A percentile compares a stretch with the other conserved stretches of the same genome.
Conservation (phyloP, 2,888 invertebrate genomes). For the Drosophila fungiperda region DNA sequence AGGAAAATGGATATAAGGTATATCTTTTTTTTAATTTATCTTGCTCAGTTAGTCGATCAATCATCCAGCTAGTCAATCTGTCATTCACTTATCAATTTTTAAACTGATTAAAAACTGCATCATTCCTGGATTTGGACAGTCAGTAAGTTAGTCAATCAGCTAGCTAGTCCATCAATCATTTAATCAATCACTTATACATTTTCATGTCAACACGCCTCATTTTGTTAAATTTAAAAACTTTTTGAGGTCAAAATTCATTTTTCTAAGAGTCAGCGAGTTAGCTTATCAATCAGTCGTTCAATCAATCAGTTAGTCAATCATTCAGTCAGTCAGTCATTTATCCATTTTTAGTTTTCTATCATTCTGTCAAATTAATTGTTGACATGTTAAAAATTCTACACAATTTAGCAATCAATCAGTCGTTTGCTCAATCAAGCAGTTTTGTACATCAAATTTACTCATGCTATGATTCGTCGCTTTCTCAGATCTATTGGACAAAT, state of each 20-base stretch:
- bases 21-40: too few species aligned
- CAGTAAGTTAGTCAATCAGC: too few species aligned
- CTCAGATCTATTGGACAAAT: constrained; percentile 94
- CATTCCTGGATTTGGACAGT: too few species aligned
- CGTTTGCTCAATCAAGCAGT: not conserved
- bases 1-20: constrained; percentile 97
- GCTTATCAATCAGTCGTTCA: not conserved
- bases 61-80: not conserved
- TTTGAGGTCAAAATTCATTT: not conserved
- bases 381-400: too few species aligned
- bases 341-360: too few species aligned
- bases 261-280: not conserved
- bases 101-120: too few species aligned
- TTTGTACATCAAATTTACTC: not conserved
- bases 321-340: not conserved
- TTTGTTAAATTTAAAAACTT: too few species aligned
- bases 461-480: not conserved
- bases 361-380: too few species aligned
- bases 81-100: too few species aligned
- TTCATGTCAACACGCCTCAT: too few species aligned
- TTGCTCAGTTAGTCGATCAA: not conserved
- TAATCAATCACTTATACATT: too few species aligned
- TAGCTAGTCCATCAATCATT: too few species aligned
- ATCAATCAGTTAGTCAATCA: not conserved
- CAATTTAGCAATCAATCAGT: not conserved